Percentiles rank a stretch among this genome's conserved stretches.
phyloP scores from a whole-genome alignment of 2,113 vertebrate genomes.

The Hyaena hyaena region DNA sequence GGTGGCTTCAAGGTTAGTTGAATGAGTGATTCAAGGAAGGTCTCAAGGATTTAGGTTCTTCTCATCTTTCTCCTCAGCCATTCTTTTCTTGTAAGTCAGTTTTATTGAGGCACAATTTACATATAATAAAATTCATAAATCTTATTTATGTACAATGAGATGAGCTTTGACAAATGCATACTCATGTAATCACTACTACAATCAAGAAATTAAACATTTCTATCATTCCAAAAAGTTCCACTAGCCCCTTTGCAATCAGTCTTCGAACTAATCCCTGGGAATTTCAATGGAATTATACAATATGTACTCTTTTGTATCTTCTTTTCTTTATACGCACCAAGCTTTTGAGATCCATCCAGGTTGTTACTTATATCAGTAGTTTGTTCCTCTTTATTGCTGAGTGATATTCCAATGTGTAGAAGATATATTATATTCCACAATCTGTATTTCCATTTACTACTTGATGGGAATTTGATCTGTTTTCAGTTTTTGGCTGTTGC shows the following conservation, averaged over 20 bases:
- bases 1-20: neutral
- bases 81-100: constrained; percentile 34
- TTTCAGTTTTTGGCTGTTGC: neutral
- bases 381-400: constrained; percentile 21
- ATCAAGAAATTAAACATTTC: constrained; percentile 39
- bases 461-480: neutral
- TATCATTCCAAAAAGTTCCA: neutral
- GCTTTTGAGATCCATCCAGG: neutral
- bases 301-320: neutral
- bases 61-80: neutral
- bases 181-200: neutral
- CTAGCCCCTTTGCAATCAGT: neutral
- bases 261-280: neutral
- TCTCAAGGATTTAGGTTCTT: neutral
- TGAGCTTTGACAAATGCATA: neutral
- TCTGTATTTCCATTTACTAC: neutral
- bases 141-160: neutral
- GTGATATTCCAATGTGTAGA: neutral
- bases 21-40: constrained; percentile 1
- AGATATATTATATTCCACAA: neutral
- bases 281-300: neutral
- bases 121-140: neutral
- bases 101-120: constrained; percentile 2
- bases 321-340: neutral
- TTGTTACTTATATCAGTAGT: neutral